These are phyloP conservation scores for Actinemys pallida DNA, from an alignment of 2,113 vertebrate species.

Conservation along the genomic window DNA sequence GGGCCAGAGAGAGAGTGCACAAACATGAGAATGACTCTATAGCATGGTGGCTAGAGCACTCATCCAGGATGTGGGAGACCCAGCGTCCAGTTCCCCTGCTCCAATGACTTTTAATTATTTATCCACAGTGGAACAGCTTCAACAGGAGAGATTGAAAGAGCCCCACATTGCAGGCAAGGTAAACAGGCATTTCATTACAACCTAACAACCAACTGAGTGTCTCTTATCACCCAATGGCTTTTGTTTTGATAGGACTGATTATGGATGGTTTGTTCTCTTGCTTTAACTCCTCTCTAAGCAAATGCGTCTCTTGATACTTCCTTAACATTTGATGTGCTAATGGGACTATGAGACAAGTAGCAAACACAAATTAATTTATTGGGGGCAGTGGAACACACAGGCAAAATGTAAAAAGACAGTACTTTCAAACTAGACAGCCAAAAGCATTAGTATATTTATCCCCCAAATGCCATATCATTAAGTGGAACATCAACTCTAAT, in stretches of 20 bases:
- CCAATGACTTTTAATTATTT: not conserved
- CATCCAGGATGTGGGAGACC: not conserved
- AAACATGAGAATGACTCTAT: not conserved
- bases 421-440: not conserved
- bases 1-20: not conserved
- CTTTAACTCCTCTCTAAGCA: not conserved
- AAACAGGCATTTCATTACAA: not conserved
- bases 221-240: not conserved
- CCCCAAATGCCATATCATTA: not conserved
- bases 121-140: not conserved
- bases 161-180: not conserved
- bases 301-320: not conserved
- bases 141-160: not conserved
- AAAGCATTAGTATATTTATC: not conserved
- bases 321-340: not conserved
- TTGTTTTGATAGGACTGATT: not conserved
- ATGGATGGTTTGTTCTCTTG: not conserved
- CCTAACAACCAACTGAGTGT: not conserved
- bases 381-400: not conserved
- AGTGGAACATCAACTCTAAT: constrained; percentile 7
- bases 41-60: not conserved
- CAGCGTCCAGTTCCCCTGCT: not conserved
- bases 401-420: not conserved
- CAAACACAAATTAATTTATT: not conserved
- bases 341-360: not conserved